Evolutionary conservation across 2,797 vertebrate genomes (phyloP), one percentile per base, ranked within the genome.

Genomic region (Salarias fasciatus): DNA sequence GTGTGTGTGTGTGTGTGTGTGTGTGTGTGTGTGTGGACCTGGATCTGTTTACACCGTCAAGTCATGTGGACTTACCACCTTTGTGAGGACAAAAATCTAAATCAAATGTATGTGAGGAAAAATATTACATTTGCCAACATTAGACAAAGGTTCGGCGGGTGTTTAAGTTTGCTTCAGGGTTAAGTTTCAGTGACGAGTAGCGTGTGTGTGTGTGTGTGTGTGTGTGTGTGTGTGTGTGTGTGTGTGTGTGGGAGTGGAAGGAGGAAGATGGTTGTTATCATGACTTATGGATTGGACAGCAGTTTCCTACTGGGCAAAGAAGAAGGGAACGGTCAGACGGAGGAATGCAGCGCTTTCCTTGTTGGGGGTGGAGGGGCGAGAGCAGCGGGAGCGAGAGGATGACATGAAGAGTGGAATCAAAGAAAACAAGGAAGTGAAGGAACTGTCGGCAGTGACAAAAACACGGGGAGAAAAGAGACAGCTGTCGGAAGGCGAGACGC

Each of bases 211-310:
- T 30, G 51, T 28, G 55, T 53, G 43, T 15, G 47, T 46, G 47
- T 67, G 45, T 67, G 46, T 55, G 43, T 51, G 58, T 28, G 59
- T 31, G 48, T 52, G 61, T 59, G 44, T 43, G 64, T 54, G 56
- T 37, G 52, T 43, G 64, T 30, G 51, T 28, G 56, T 47, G 7
- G 76, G 75, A 76, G 78, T 63, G 52, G 44, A 49, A 57, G 76
- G 85, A 86, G 83, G 82, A 78, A 86, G 72, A 61, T 30, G 79
- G 77, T 74, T 84, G 89, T 87, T 88, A 88, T 88, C 85, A 80
- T 91, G 88, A 91, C 84, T 91, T 90, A 91, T 89, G 82, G 84
- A 92, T 85, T 88, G 78, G 71, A 86, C 84, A 87, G 83, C 72
- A 83, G 88, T 85, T 88, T 84, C 80, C 84, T 82, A 85, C 79